phyloP scores from a whole-genome alignment of 2,888 invertebrate genomes.

The Tillus elongatus region DNA sequence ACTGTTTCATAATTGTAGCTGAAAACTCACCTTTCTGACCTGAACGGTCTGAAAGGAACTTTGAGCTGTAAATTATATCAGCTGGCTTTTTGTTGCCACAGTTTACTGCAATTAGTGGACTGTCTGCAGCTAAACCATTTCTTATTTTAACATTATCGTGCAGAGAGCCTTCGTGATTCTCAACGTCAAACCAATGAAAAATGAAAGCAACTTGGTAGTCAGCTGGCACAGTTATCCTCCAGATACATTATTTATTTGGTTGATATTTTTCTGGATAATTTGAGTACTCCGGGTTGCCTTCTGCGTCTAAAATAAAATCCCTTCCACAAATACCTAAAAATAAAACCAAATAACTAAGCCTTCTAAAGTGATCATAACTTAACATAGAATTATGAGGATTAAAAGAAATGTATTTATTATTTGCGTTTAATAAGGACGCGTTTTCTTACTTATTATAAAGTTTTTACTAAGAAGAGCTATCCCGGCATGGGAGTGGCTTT shows the following conservation, averaged over 20 bases:
- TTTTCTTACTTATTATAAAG: too few species aligned
- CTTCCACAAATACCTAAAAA: conserved; percentile 87
- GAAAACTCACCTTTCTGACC: conserved; percentile 98
- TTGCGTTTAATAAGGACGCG: too few species aligned
- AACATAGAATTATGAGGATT: too few species aligned
- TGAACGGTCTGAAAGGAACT: conserved; percentile 93
- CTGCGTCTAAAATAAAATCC: conserved; percentile 57
- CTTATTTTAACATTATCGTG: conserved; percentile 95
- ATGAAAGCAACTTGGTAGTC: conserved; percentile 78
- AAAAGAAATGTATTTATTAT: too few species aligned
- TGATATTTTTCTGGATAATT: conserved; percentile 97
- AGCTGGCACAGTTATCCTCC: conserved; percentile 89
- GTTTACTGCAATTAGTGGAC: conserved; percentile 76
- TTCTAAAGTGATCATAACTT: too few species aligned
- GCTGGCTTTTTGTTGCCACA: conserved; percentile 94
- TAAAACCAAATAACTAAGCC: too few species aligned
- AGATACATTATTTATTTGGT: conserved; percentile 91
- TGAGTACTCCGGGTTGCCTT: conserved; percentile 88
- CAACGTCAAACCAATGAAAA: conserved; percentile 96
- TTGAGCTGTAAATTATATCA: conserved; percentile 84
- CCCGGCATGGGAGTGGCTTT: too few species aligned
- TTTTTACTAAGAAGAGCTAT: too few species aligned
- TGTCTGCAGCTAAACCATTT: conserved; percentile 74
- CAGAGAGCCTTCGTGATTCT: conserved; percentile 96
- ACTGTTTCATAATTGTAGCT: conserved; percentile 93